Evolutionary conservation across 2,797 vertebrate genomes (phyloP).

Genomic region (Sphenopsis melanotis): DNA sequence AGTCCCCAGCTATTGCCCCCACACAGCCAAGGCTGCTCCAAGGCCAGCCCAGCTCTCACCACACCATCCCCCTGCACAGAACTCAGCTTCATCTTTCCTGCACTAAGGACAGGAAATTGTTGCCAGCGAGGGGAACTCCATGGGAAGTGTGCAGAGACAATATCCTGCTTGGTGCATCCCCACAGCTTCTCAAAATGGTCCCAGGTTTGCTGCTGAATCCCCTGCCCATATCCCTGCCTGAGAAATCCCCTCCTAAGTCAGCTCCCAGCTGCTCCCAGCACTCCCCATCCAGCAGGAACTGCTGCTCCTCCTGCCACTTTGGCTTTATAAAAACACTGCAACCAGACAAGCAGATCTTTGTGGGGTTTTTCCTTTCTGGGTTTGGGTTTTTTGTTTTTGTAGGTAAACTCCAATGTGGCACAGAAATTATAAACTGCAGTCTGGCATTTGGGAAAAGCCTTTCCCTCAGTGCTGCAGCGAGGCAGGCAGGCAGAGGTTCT

Average conservation of each 20-base stretch:
- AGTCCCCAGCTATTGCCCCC: accelerated
- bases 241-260: neutral
- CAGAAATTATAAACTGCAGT: neutral
- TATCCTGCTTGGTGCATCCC: neutral
- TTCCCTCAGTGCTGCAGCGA: neutral
- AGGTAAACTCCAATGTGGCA: neutral
- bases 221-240: neutral
- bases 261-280: neutral
- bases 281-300: neutral
- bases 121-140: neutral
- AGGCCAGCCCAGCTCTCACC: neutral
- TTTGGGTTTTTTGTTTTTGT: neutral
- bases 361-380: neutral
- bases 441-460: neutral
- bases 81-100: neutral
- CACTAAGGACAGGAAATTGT: neutral
- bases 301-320: neutral
- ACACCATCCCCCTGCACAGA: neutral
- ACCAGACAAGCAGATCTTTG: neutral
- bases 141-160: neutral
- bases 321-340: neutral
- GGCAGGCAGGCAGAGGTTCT: neutral
- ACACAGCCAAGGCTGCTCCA: neutral
- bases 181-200: neutral
- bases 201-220: neutral